Evolutionary conservation across 64 coral and sea anemone genomes (phyloP).

Genomic region (Acropora yongei): DNA sequence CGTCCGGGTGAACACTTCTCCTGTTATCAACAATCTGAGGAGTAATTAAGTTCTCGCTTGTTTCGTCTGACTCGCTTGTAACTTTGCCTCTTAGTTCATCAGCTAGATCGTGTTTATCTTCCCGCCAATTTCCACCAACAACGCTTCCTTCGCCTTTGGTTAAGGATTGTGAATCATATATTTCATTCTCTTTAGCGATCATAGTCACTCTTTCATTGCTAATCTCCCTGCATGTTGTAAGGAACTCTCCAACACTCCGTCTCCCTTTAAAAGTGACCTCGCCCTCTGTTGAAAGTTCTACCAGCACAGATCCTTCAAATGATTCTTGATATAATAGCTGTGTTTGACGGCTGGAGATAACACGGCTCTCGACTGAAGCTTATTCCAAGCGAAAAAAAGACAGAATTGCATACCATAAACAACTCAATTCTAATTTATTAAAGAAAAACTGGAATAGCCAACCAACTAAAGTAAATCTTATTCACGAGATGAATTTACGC

Average conservation of each 20-base stretch:
- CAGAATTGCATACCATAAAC: not conserved
- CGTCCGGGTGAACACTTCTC: not conserved
- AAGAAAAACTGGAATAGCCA: not conserved
- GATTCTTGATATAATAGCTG: slow-evolving; percentile 29
- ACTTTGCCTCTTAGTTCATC: not conserved
- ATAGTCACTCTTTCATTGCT: not conserved
- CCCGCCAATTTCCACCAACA: not conserved
- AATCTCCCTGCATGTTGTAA: not conserved
- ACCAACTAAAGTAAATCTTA: not conserved
- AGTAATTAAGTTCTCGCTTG: not conserved
- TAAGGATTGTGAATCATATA: not conserved
- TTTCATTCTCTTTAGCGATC: not conserved
- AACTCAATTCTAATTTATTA: too few species aligned
- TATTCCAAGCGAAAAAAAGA: not conserved
- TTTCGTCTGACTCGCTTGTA: not conserved
- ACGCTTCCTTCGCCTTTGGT: not conserved
- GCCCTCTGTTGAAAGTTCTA: not conserved
- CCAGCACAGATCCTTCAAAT: slow-evolving; percentile 4
- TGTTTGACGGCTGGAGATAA: not conserved
- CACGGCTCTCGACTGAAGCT: not conserved
- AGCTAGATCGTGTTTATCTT: not conserved
- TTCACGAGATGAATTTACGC: too few species aligned
- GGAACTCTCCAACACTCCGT: not conserved
- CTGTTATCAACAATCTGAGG: not conserved
- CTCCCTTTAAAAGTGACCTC: slow-evolving; percentile 4